phyloP scores from a whole-genome alignment of 2,113 vertebrate genomes.

The Gambusia affinis region DNA sequence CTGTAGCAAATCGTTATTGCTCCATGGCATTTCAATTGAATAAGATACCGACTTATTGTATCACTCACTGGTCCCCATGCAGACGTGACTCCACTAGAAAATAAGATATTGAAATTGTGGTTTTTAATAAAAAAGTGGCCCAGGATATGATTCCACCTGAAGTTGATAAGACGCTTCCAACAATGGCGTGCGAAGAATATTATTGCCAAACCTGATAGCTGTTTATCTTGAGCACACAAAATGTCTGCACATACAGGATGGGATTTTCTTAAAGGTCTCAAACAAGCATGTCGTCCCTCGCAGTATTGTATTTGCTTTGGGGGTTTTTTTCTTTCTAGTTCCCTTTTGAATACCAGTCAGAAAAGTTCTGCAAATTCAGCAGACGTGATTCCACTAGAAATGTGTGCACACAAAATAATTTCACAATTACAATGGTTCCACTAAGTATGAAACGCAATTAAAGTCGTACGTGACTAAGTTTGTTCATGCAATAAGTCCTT shows the following conservation, averaged over 20 bases:
- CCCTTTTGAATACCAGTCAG: slow-evolving; percentile 1
- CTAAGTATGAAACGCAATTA: too few relatives aligned
- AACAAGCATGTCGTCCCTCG: not conserved
- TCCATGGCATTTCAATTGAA: slow-evolving; percentile 75
- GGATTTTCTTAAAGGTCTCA: slow-evolving; percentile 18
- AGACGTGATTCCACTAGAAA: too few relatives aligned
- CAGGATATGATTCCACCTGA: slow-evolving; percentile 50
- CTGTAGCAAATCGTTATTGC: slow-evolving; percentile 76
- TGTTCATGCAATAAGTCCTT: too few relatives aligned
- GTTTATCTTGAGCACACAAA: slow-evolving; percentile 46
- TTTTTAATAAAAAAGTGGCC: slow-evolving; percentile 67
- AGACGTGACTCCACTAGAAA: slow-evolving; percentile 65
- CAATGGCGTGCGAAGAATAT: slow-evolving; percentile 39
- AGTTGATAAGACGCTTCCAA: slow-evolving; percentile 45
- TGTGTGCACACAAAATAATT: too few relatives aligned
- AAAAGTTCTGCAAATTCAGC: not conserved
- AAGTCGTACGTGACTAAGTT: too few relatives aligned
- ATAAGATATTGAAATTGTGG: slow-evolving; percentile 61
- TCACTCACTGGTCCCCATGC: slow-evolving; percentile 40
- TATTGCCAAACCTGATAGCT: slow-evolving; percentile 35
- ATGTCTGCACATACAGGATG: slow-evolving; percentile 10
- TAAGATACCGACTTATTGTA: slow-evolving; percentile 75
- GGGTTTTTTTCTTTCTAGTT: not conserved
- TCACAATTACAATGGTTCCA: too few relatives aligned
- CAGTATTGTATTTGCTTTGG: not conserved